A percentile compares a stretch with the other conserved stretches of the same genome.
phyloP scores from a whole-genome alignment of 1,140 invertebrate species.

The Gonioctena quinquepunctata region DNA sequence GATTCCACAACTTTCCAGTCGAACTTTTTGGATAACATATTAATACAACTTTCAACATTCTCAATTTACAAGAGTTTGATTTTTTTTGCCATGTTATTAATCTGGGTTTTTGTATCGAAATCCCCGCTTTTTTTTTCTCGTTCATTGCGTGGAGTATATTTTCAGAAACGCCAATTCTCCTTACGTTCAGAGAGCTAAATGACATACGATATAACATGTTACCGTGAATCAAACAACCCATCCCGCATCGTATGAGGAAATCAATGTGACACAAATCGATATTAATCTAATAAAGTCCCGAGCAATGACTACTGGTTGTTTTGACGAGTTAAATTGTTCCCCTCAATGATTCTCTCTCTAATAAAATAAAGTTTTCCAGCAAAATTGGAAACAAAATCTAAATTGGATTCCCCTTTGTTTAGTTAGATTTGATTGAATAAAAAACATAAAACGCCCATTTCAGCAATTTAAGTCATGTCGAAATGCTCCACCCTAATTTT shows the following conservation, averaged over 20 bases:
- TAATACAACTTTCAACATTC: too few relatives aligned
- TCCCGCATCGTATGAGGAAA: constrained; percentile 22
- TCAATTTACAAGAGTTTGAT: too few relatives aligned
- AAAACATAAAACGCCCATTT: constrained; percentile 56
- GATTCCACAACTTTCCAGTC: too few relatives aligned
- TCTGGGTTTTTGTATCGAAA: too few relatives aligned
- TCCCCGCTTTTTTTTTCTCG: too few relatives aligned
- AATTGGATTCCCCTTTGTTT: constrained; percentile 43
- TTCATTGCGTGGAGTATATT: background rate
- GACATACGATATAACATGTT: constrained; percentile 6
- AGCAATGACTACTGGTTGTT: constrained; percentile 42
- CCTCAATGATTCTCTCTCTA: constrained; percentile 34
- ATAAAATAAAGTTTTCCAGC: constrained; percentile 43
- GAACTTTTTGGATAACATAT: too few relatives aligned
- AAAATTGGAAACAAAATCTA: constrained; percentile 45
- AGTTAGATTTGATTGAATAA: constrained; percentile 52
- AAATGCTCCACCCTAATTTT: constrained; percentile 37
- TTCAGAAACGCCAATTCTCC: background rate
- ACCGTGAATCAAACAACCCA: constrained; percentile 7
- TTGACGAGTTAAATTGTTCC: constrained; percentile 38
- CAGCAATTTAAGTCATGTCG: constrained; percentile 55
- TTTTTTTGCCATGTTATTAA: too few relatives aligned
- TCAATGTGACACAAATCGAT: constrained; percentile 45
- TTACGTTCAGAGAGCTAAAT: background rate
- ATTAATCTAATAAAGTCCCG: constrained; percentile 38